Conservation (phyloP, 1,140 invertebrate genomes). For the Pectinophora gossypiella region DNA sequence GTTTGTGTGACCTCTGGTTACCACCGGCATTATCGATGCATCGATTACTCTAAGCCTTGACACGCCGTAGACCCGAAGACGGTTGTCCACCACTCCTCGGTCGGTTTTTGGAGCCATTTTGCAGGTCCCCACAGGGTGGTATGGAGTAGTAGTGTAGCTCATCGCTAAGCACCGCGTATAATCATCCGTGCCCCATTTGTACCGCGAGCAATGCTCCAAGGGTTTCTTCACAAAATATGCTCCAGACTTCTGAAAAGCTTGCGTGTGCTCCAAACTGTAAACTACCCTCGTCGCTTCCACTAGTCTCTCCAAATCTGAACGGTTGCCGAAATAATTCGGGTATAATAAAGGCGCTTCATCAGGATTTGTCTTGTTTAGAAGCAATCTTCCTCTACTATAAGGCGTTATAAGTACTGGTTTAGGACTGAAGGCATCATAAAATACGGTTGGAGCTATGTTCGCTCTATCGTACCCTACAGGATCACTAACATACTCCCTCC, state of each 20-base stretch:
- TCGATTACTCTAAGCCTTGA: conserved; percentile 78
- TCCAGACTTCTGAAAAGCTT: conserved; percentile 70
- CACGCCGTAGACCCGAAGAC: conserved; percentile 82
- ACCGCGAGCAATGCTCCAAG: conserved; percentile 55
- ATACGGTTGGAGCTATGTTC: not conserved
- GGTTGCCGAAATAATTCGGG: conserved; percentile 73
- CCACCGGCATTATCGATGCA: conserved; percentile 23
- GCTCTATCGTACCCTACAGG: too few relatives aligned
- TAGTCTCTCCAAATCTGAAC: conserved; percentile 48
- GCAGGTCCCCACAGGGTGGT: conserved; percentile 3
- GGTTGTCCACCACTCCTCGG: conserved; percentile 81
- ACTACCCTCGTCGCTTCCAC: conserved; percentile 70
- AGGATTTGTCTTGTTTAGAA: conserved; percentile 69
- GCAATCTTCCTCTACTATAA: conserved; percentile 69
- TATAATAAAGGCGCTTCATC: conserved; percentile 75
- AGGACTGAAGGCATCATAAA: not conserved
- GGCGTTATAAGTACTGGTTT: conserved; percentile 73
- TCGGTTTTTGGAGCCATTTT: not conserved
- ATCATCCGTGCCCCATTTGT: not conserved
- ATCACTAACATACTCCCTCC: too few relatives aligned
- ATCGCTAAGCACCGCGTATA: not conserved
- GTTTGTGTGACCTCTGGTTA: conserved; percentile 20
- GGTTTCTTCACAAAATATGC: conserved; percentile 69
- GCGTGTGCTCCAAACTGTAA: conserved; percentile 66
- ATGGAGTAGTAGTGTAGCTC: not conserved